Evolutionary conservation across 2,113 vertebrate species (phyloP), one percentile per base, ranked within the genome.

Genomic region (Rhynchopsitta pachyrhyncha): DNA sequence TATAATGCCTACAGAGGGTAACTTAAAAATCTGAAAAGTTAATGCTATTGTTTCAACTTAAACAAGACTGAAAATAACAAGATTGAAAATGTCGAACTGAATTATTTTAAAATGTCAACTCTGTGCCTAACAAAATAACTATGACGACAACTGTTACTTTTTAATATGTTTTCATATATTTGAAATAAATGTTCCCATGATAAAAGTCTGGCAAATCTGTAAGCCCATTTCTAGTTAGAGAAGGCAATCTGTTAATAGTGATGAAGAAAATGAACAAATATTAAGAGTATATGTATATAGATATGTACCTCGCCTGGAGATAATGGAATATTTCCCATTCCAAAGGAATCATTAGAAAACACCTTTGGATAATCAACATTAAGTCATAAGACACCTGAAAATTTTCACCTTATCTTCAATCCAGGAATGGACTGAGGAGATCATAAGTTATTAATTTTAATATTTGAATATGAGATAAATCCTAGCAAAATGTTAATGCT

Each of bases 1-100:
- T 86, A 77, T 39, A 90, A 81, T 63, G 47, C 57, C 91, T 96
- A 88, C 78, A 91, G 80, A 71, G 41, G 52, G 94, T 82, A 92
- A 75, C 10, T n/a, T 53, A 17, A 84, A 87, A 52, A 39, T 24
- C 66, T 89, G 80, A 87, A 82, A 95, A 94, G 17, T 63, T 91
- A 92, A 2, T 6, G 1, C 73, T 87, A 70, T 87, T 64, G 37
- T 96, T 93, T 74, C 67, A 73, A 59, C 70, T 82, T 52, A 49
- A 76, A 19, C 46, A 93, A 66, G 44, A 69, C 10, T 79, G 37
- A 94, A 92, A 88, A 66, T 49, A 90, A 29, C 33, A 49, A 22
- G 13, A 60, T 73, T 76, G 70, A 46, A 79, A 83, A 71, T 29
- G 83, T 52, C n/a, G 69, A 47, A 74, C 19, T 86, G 35, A 96